Conservation (phyloP, 2,888 invertebrate species). For the Mayetiola destructor region DNA sequence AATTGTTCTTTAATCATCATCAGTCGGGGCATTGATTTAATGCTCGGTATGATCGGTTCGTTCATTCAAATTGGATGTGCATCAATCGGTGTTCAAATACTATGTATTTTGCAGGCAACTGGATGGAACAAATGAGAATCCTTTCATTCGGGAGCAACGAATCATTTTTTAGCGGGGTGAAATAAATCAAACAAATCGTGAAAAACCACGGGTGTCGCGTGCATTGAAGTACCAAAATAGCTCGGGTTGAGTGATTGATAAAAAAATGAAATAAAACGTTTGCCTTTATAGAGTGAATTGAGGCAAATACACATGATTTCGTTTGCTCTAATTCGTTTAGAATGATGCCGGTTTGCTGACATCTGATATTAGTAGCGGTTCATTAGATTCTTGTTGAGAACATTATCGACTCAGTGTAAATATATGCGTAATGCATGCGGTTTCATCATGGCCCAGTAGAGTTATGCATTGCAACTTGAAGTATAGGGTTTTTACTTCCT, state of each 20-base stretch:
- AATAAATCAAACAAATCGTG: too few species aligned
- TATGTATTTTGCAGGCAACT: too few species aligned
- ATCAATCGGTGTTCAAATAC: too few species aligned
- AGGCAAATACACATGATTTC: constrained; percentile 1
- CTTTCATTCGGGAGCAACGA: too few species aligned
- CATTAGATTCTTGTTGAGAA: neutral
- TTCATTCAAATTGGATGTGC: too few species aligned
- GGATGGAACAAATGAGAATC: too few species aligned
- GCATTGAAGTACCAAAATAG: too few species aligned
- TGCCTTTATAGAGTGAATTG: neutral
- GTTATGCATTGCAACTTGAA: neutral
- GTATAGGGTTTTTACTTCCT: neutral
- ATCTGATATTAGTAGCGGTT: neutral
- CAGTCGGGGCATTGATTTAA: constrained; percentile 4
- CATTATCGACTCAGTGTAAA: constrained; percentile 1
- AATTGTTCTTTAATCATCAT: constrained; percentile 5
- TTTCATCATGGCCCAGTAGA: neutral
- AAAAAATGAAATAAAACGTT: neutral
- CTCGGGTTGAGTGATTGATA: neutral
- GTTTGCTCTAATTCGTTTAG: neutral
- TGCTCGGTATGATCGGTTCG: too few species aligned
- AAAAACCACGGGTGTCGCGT: too few species aligned
- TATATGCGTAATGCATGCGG: constrained; percentile 1
- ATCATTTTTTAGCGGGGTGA: too few species aligned
- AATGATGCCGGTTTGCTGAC: constrained; percentile 10